Base-by-base conservation (phyloP, 2,888 invertebrate genomes). In the Agrochola circellaris region DNA sequence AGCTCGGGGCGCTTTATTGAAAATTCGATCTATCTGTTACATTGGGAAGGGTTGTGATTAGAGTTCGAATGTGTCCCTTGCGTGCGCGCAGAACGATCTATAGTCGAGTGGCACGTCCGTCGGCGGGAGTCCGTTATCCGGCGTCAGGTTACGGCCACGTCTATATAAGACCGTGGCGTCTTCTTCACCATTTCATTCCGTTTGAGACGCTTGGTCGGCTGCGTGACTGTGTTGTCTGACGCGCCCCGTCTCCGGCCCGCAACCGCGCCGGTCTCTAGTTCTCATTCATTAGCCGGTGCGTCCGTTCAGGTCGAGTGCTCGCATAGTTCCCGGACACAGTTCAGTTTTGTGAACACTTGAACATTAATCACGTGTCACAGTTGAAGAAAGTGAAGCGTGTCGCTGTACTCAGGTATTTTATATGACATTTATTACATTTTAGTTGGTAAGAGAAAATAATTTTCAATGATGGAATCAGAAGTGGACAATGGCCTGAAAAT, bases 171-270 rank as follows among this genome's bases (percentile, higher is more conserved):
- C 95, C 94, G 95, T 90, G 94, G 95, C 95, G 94, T 95, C 96
- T 96, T 96, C 96, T 96, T 96, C 93, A 96, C 94, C 94, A 96
- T 96, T 96, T 96, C 96, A 96, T 96, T 96, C 95, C 94, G 96
- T 96, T 95, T 95, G 93, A 94, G 95, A 94, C 96, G 95, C 92
- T 92, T 92, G 92, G 93, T 90, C 90, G 93, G 92, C 89, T 90
- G 94, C 93, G 95, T 92, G 93, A 90, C 89, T 90, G 92, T 92
- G 85, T 84, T 74, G 92, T 92, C 89, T 86, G 90, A 87, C 90
- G 90, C 92, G 93, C 91, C 91, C 89, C 93, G 91, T 92, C 88
- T 87, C 81, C 83, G 84, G 92, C 87, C 89, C 87, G 89, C 85
- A 73, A 85, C 89, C 89, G 95, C 93, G 93, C 88, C 94, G 92